Conservation (phyloP, 1,140 invertebrate genomes). For the Dendrolimus kikuchii region DNA sequence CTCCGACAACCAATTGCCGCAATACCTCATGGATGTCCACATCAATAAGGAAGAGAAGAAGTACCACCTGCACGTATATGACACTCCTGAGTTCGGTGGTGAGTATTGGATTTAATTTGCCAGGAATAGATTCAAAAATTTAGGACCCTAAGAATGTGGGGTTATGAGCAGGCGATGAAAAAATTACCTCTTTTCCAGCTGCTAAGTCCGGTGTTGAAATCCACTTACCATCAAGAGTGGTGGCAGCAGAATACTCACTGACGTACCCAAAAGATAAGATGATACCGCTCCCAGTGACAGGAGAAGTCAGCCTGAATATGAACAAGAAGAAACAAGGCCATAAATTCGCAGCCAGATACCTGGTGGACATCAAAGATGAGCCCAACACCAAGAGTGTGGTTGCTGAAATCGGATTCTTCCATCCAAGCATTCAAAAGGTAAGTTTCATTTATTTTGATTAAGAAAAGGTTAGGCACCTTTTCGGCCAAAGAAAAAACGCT, state of each 20-base stretch:
- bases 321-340: constrained; percentile 81
- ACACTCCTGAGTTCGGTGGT: constrained; percentile 72
- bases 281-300: constrained; percentile 46
- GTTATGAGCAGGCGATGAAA: too few species aligned
- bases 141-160: too few species aligned
- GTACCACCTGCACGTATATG: constrained; percentile 78
- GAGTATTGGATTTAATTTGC: constrained; percentile 16
- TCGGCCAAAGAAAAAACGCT: too few species aligned
- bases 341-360: constrained; percentile 72
- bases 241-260: constrained; percentile 73
- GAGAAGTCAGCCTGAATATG: constrained; percentile 74
- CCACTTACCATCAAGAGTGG: constrained; percentile 76
- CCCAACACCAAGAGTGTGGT: constrained; percentile 66
- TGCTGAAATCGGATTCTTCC: constrained; percentile 75
- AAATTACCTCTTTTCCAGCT: constrained; percentile 22
- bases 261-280: constrained; percentile 48
- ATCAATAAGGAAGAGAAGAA: constrained; percentile 79
- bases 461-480: too few species aligned
- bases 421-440: constrained; percentile 78
- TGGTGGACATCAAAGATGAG: constrained; percentile 55
- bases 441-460: neutral
- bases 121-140: neutral
- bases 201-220: constrained; percentile 71
- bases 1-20: constrained; percentile 71
- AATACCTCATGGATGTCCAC: constrained; percentile 80